Base-by-base conservation (phyloP, 2,797 vertebrate species). In the Scyliorhinus canicula region DNA sequence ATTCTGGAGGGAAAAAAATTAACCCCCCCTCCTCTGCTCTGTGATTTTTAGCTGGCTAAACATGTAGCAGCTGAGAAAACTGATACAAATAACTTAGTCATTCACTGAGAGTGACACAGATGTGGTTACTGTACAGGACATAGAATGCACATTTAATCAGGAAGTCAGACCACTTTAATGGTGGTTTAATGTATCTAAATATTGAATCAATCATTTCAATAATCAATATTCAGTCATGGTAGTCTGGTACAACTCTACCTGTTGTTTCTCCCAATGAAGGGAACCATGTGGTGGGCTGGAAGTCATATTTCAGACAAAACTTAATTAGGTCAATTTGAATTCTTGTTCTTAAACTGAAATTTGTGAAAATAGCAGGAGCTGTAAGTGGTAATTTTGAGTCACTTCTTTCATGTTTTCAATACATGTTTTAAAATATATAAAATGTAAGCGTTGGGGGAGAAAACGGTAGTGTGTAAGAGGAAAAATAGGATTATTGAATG, bases 111-210 rank as follows among this genome's bases (percentile, higher is more conserved):
- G 93, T 94, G 50, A 94, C 44, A 14, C 69, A 74, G 93, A 74
- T 94, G 93, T 94, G 67, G 65, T 94, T 94, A 94, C 67, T 55
- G 93, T 94, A 52, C 93, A 94, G 93, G 93, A 94, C 93, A 52
- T 74, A 35, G 44, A 71, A 94, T 74, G 67, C 44, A 74, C 93
- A 74, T 94, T 94, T 94, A 94, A 94, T 94, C 93, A 74, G 93
- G 93, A 74, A 94, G 63, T 74, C 47, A 94, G 93, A 94, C 67
- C 93, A 67, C 93, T 94, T 94, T 94, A 94, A 94, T 94, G 63
- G 93, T 55, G 93, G 65, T 94, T 94, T 94, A 94, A 94, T 94
- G 93, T 94, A 94, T 94, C 93, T 94, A 94, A 94, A 94, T 94
- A 94, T 94, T 94, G 67, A 94, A 94, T 94, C 93, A 94, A 94